Evolutionary conservation across 64 coral and sea anemone genomes (phyloP).

Genomic region (Stichodactyla helianthus): DNA sequence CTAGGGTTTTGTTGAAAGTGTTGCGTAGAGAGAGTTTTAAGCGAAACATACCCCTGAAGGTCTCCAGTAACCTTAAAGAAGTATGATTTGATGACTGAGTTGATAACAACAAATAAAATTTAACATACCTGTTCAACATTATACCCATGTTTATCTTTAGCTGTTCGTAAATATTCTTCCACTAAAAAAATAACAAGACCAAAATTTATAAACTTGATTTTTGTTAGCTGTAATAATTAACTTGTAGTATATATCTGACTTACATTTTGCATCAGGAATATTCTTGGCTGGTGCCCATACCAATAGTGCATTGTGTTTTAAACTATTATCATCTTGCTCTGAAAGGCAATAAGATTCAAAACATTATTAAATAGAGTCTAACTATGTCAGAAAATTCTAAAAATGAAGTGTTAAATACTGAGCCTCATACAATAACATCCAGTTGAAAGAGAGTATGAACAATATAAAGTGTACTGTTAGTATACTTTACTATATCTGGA

Average conservation of each 20-base stretch:
- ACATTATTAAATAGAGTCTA: background rate
- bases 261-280: conserved; percentile 82
- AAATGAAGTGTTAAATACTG: too few relatives aligned
- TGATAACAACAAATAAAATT: too few relatives aligned
- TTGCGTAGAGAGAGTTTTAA: too few relatives aligned
- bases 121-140: conserved; percentile 92
- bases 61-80: too few relatives aligned
- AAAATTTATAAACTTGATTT: background rate
- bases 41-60: too few relatives aligned
- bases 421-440: too few relatives aligned
- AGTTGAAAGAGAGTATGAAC: too few relatives aligned
- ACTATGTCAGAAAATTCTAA: background rate
- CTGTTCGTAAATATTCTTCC: conserved; percentile 94
- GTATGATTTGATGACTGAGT: too few relatives aligned
- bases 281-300: conserved; percentile 90
- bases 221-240: background rate
- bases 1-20: too few relatives aligned
- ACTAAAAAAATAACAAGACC: conserved; percentile 44
- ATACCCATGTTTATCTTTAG: conserved; percentile 99
- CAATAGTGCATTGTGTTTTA: conserved; percentile 76
- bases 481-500: too few relatives aligned
- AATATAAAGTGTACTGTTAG: too few relatives aligned
- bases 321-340: conserved; percentile 50
- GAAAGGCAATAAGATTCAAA: background rate
- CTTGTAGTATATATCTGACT: conserved; percentile 15